phyloP scores from a whole-genome alignment of 2,888 invertebrate genomes.

The Lasioglossum calceatum region DNA sequence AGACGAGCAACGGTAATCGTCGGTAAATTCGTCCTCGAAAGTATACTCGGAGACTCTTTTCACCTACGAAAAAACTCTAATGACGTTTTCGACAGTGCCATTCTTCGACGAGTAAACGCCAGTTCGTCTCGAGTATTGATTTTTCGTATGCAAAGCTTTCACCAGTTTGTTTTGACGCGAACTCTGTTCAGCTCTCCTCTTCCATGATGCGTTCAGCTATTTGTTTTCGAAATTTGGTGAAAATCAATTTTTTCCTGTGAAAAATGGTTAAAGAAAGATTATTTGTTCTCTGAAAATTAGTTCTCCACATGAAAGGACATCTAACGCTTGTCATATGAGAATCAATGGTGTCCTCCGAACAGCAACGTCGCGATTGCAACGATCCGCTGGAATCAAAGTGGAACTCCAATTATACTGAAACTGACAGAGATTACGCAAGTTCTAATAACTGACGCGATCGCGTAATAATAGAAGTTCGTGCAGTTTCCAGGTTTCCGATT shows the following conservation, averaged over 20 bases:
- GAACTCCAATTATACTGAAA: background rate
- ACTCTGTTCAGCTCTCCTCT: background rate
- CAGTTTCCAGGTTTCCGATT: background rate
- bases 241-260: background rate
- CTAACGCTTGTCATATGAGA: background rate
- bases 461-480: background rate
- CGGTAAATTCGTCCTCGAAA: background rate
- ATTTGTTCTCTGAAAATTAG: background rate
- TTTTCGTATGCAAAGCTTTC: background rate
- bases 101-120: background rate
- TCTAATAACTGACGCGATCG: background rate
- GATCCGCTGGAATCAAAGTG: background rate
- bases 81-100: background rate
- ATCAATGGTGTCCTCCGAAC: background rate
- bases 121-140: background rate
- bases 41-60: background rate
- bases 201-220: background rate
- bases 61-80: background rate
- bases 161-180: background rate
- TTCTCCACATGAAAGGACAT: background rate
- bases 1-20: background rate
- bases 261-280: background rate
- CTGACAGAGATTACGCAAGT: conserved; percentile 11
- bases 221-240: background rate
- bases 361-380: background rate